These are phyloP conservation scores for Heliangelus exortis DNA, from an alignment of 2,797 vertebrate genomes.

Conservation along the genomic window DNA sequence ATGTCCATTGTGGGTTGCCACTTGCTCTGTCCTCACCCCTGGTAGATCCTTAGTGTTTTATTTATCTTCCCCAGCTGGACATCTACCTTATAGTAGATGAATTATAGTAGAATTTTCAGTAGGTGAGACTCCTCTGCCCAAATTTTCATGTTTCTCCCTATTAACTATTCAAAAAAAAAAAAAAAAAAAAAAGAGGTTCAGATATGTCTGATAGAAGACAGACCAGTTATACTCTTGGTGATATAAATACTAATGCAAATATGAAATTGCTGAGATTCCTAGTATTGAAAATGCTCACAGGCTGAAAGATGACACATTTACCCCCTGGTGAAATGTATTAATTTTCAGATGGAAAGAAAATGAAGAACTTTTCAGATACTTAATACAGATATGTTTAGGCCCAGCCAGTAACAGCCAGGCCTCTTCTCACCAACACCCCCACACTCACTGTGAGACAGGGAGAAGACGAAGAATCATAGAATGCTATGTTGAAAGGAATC, in stretches of 20 bases:
- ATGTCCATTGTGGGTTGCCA: not conserved
- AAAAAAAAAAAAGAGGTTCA: not conserved
- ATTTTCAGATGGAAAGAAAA: not conserved
- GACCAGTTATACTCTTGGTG: not conserved
- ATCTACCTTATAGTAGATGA: not conserved
- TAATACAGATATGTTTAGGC: not conserved
- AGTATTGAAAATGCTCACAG: not conserved
- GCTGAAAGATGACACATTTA: not conserved
- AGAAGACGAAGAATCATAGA: no score
- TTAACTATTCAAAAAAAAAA: not conserved
- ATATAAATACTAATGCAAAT: not conserved
- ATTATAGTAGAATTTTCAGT: no score
- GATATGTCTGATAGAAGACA: not conserved
- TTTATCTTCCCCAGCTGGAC: not conserved
- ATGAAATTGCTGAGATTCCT: not conserved
- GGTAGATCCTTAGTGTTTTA: not conserved
- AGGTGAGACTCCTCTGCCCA: not conserved
- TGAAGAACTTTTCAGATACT: not conserved
- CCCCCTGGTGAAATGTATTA: not conserved
- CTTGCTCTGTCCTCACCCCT: not conserved
- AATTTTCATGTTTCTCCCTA: not conserved
- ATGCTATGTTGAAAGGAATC: no score
- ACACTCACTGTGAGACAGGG: no score
- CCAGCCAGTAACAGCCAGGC: not conserved
- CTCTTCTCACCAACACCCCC: no score